Conservation (phyloP, 2,113 vertebrate species). For the Synchiropus splendidus region DNA sequence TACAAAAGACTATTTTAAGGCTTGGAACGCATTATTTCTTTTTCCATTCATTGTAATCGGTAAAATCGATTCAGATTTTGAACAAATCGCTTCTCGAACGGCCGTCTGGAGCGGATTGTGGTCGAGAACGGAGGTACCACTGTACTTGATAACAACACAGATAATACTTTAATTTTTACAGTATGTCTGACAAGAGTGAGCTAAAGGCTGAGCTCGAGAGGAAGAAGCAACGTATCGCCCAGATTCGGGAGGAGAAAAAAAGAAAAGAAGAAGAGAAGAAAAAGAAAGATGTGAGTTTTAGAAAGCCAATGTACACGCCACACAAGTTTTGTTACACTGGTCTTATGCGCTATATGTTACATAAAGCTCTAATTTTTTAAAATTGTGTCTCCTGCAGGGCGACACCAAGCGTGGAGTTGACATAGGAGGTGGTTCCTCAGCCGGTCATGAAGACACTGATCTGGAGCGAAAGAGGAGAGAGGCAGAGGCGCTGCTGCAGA, state of each 20-base stretch:
- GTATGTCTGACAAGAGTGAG: slow-evolving; percentile 70
- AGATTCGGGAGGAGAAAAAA: slow-evolving; percentile 72
- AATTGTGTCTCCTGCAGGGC: slow-evolving; percentile 24
- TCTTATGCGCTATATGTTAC: too few relatives aligned
- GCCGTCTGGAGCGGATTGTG: too few relatives aligned
- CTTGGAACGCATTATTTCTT: neutral
- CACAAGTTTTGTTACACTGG: too few relatives aligned
- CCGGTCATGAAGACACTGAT: slow-evolving; percentile 83
- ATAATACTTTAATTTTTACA: too few relatives aligned
- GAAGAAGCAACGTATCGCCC: slow-evolving; percentile 70
- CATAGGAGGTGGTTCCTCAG: slow-evolving; percentile 62
- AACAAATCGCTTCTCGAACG: too few relatives aligned
- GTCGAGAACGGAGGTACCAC: too few relatives aligned
- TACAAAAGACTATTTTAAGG: too few relatives aligned
- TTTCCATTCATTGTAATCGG: neutral
- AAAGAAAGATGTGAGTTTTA: slow-evolving; percentile 61
- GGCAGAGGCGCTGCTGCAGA: slow-evolving; percentile 92
- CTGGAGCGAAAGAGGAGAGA: slow-evolving; percentile 96
- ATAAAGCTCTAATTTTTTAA: too few relatives aligned
- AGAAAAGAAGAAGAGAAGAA: slow-evolving; percentile 71
- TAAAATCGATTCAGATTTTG: too few relatives aligned
- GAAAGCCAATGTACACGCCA: too few relatives aligned
- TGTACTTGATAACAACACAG: too few relatives aligned
- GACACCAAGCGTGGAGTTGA: slow-evolving; percentile 51
- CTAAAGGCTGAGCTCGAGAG: slow-evolving; percentile 69